Base-by-base conservation (phyloP, 2,113 vertebrate species). In the Zosterops pallidus region DNA sequence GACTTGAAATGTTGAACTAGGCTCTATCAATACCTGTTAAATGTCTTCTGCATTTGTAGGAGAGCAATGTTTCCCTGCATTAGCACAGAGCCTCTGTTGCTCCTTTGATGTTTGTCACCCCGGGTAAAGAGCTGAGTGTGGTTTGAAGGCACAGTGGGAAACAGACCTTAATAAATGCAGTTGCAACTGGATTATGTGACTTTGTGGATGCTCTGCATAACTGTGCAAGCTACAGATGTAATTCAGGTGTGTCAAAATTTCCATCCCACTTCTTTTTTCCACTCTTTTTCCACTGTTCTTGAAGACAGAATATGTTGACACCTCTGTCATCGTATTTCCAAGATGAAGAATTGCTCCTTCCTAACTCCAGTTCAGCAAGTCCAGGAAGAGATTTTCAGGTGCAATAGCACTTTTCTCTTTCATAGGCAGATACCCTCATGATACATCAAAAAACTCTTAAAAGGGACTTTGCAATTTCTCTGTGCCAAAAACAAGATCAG, bases 31-130 rank as follows among this genome's bases (percentile, higher is more conserved):
- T 33, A 65, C 65, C 35, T 59, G 16, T 47, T 84, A 78, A 89
- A 77, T 37, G 12, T 42, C 39, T 70, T 41, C 35, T 77, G 29
- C 11, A 47, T 72, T 79, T 83, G 14, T 50, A 50, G 46, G n/a
- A 90, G 6, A 35, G 35, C 5, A 52, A 10, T 42, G 6, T 65
- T 82, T 75, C 35, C 21, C 9, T 9, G 15, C 35, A n/a, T 49
- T 75, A 75, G 9, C 1, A 0, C 4, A 4, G 42, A 77, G 23
- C 11, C 23, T 90, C 26, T 0, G 0, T 44, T 60, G 26, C 37
- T 84, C 18, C 67, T 41, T 21, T 56, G 44, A 46, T 56, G 25
- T 44, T 62, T 84, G 70, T 57, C 44, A 69, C 33, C 18, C 25
- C 35, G 46, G 49, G 17, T 10, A 85, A 87, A 53, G 65, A 78